Base-by-base conservation (phyloP, 2,888 invertebrate genomes). In the Parnassius smintheus region DNA sequence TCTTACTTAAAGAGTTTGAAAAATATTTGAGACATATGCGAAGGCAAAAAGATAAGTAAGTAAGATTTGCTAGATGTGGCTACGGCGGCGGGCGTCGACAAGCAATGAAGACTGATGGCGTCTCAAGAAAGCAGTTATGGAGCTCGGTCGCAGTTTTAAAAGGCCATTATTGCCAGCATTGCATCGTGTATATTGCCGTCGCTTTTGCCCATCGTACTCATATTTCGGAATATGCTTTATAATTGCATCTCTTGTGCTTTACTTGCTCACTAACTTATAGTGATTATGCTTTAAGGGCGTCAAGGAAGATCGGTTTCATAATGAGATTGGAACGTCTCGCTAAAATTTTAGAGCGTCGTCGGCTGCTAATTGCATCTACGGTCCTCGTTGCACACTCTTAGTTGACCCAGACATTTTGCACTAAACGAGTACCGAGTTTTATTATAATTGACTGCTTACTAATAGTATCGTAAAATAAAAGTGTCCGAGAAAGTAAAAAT, bases 71-170 rank as follows among this genome's bases (percentile, higher is more conserved):
- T 66, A 68, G 72, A 72, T 85, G 85, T 83, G 80, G 79, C 75
- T 80, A 83, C 83, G 83, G 71, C 78, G 79, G 82, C 82, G 82
- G 83, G 88, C 83, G 92, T 82, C 88, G 92, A 92, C 92, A 92
- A 89, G 88, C 92, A 92, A 92, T 92, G 91, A 89, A 90, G 91
- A 91, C 86, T 90, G 90, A 91, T 90, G 89, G 88, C 89, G 86
- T 89, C 87, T 88, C 86, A 85, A 84, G 80, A 80, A 88, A 91
- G 89, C 87, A 85, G 88, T 88, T 88, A 89, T 86, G 90, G 91
- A 91, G 89, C 92, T 87, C 87, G 89, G 90, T 91, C 92, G 92
- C 87, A 91, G 90, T 89, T 91, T 91, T 90, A 91, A 91, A 91
- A 91, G 89, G 88, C 91, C 88, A 91, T 91, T 91, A 91, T 88